Evolutionary conservation across 2,888 invertebrate species (phyloP).

Genomic region (Agrilus mali): DNA sequence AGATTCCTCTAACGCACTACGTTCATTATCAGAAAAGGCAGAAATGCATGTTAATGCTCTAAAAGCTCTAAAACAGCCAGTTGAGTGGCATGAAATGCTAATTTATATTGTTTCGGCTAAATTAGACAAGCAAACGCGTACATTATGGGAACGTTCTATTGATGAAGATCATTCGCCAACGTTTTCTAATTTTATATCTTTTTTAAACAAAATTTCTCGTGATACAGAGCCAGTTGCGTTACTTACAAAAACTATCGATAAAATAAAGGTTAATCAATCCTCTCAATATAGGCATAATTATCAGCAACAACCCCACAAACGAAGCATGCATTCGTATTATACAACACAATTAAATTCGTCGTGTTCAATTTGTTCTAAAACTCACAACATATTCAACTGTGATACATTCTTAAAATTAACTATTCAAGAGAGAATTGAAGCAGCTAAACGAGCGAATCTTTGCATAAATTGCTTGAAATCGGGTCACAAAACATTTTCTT

Average conservation of each 20-base stretch:
- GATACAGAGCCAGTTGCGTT: too few relatives aligned
- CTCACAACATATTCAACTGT: slow-evolving; percentile 1
- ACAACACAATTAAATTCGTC: too few relatives aligned
- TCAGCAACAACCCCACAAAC: too few relatives aligned
- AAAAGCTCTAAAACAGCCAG: too few relatives aligned
- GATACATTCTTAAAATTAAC: background rate
- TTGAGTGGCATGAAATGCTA: slow-evolving; percentile 6
- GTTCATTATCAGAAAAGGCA: slow-evolving; percentile 1
- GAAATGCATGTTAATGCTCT: slow-evolving; percentile 7
- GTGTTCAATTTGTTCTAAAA: background rate
- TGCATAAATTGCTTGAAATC: slow-evolving; percentile 2
- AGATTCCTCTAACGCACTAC: background rate
- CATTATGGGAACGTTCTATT: too few relatives aligned
- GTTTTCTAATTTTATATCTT: too few relatives aligned
- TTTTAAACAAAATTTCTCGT: too few relatives aligned
- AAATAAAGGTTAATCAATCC: too few relatives aligned
- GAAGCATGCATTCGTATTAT: too few relatives aligned
- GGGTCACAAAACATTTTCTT: background rate
- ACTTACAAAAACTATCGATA: too few relatives aligned
- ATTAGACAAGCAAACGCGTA: slow-evolving; percentile 2
- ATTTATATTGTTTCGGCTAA: slow-evolving; percentile 7
- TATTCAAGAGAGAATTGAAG: background rate
- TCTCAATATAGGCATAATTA: too few relatives aligned
- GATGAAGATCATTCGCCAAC: too few relatives aligned
- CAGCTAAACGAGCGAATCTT: background rate